phyloP scores from a whole-genome alignment of 2,113 vertebrate genomes.

The Saccopteryx leptura region DNA sequence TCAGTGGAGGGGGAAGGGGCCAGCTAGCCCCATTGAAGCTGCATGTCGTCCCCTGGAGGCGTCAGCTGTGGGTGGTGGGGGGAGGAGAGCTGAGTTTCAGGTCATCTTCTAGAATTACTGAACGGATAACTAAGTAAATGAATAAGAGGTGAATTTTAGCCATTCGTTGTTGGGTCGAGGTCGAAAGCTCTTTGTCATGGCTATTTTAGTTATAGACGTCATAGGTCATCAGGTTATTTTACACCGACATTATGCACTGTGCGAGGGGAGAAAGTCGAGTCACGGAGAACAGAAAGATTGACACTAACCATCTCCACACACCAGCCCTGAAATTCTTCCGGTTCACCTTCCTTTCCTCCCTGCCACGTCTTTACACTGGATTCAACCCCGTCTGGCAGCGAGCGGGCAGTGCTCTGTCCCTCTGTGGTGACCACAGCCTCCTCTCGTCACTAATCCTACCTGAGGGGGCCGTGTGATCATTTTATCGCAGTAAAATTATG shows the following conservation, averaged over 20 bases:
- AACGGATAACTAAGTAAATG: neutral
- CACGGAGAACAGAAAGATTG: neutral
- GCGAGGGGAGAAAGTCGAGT: neutral
- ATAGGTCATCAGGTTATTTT: neutral
- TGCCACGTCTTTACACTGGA: neutral
- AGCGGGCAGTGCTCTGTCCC: slow-evolving; percentile 10
- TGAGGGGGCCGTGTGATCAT: neutral
- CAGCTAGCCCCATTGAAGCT: neutral
- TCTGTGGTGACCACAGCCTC: neutral
- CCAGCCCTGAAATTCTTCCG: neutral
- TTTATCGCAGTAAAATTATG: too few species aligned
- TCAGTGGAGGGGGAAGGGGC: neutral
- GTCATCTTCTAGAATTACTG: neutral
- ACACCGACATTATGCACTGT: neutral
- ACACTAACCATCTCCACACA: neutral
- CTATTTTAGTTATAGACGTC: neutral
- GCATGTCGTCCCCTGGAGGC: too few species aligned
- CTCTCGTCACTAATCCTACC: neutral
- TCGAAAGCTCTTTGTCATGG: neutral
- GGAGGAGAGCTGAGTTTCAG: neutral
- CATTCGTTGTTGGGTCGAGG: neutral
- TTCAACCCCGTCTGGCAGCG: neutral
- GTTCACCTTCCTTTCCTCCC: neutral
- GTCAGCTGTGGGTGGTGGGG: too few species aligned
- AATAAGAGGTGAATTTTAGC: neutral